Evolutionary conservation across 2,113 vertebrate genomes (phyloP).

Genomic region (Neolamprologus devosi): DNA sequence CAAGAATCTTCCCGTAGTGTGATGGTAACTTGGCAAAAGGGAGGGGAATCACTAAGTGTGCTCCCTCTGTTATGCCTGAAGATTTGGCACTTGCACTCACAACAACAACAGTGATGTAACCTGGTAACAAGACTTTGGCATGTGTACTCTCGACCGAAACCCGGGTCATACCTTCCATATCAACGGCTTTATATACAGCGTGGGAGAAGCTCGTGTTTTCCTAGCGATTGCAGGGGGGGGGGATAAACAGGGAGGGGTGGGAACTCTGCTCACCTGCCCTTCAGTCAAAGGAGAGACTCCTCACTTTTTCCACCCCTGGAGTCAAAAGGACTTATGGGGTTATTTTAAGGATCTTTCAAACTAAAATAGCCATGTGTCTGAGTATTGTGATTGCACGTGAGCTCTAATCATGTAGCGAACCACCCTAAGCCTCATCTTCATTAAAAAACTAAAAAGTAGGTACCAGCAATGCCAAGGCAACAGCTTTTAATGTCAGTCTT

Average conservation of each 20-base stretch:
- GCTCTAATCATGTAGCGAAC: slow-evolving; percentile 15
- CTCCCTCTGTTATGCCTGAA: slow-evolving; percentile 63
- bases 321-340: slow-evolving; percentile 46
- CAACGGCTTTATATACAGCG: slow-evolving; percentile 51
- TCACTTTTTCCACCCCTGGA: slow-evolving; percentile 70
- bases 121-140: slow-evolving; percentile 73
- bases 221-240: slow-evolving; percentile 29
- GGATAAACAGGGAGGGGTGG: slow-evolving; percentile 52
- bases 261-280: slow-evolving; percentile 65
- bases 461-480: slow-evolving; percentile 56
- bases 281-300: slow-evolving; percentile 50
- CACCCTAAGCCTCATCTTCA: slow-evolving; percentile 49
- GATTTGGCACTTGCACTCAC: slow-evolving; percentile 67
- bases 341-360: slow-evolving; percentile 57
- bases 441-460: slow-evolving; percentile 55
- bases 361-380: slow-evolving; percentile 56
- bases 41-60: slow-evolving; percentile 59
- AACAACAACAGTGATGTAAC: slow-evolving; percentile 77
- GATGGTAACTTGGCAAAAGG: slow-evolving; percentile 65
- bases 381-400: slow-evolving; percentile 35
- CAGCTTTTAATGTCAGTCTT: slow-evolving; percentile 69
- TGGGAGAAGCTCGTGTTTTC: slow-evolving; percentile 67
- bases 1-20: slow-evolving; percentile 62
- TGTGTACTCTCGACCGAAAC: slow-evolving; percentile 62
- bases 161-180: slow-evolving; percentile 68